phyloP scores from a whole-genome alignment of 35 echinoderm and acorn worm genomes.

The Holothuria glaberrima region DNA sequence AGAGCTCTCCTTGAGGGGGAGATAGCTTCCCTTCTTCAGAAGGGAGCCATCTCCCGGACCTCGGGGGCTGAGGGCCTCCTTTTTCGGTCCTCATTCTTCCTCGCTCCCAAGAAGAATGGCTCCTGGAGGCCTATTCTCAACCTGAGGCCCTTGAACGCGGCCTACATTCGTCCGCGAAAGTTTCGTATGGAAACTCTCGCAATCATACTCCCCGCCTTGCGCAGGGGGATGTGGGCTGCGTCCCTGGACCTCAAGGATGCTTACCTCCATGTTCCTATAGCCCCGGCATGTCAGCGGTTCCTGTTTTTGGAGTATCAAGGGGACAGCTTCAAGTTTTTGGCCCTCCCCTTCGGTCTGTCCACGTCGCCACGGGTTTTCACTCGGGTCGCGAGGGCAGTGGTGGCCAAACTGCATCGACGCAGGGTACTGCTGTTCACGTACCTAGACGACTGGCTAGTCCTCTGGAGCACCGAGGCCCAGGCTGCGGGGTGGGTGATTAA shows the following conservation, averaged over 20 bases:
- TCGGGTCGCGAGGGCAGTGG: no score
- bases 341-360: no score
- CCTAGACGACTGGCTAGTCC: no score
- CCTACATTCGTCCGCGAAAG: not conserved
- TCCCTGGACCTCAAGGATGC: no score
- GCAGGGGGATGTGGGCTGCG: no score
- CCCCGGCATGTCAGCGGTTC: no score
- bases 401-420: not conserved
- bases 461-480: not conserved
- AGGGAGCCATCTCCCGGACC: not conserved
- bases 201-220: no score
- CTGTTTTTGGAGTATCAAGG: no score
- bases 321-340: no score
- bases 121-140: constrained; percentile 46
- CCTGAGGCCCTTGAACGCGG: not conserved
- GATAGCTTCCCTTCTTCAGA: not conserved
- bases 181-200: no score
- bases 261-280: no score
- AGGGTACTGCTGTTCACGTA: not conserved
- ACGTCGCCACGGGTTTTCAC: no score
- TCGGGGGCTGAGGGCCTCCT: not conserved
- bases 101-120: constrained; percentile 27
- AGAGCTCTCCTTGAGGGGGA: not conserved
- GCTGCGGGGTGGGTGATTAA: not conserved
- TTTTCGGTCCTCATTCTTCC: constrained; percentile 36